Evolutionary conservation across 2,113 vertebrate species (phyloP).

Genomic region (Onychorhynchus coronatus): DNA sequence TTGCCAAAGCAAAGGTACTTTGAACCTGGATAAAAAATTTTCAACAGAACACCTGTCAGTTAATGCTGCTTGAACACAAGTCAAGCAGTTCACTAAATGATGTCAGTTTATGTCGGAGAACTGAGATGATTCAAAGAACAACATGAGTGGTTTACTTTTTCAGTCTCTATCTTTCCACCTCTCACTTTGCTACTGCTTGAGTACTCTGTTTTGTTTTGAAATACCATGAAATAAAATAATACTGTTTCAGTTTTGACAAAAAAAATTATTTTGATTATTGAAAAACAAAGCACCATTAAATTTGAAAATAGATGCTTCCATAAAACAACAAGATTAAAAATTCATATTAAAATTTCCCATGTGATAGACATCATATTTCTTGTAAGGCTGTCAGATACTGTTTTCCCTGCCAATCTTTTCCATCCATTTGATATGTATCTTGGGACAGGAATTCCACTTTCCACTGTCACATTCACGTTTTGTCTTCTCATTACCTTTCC

Average conservation of each 20-base stretch:
- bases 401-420: not conserved
- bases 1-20: not conserved
- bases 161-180: not conserved
- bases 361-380: not conserved
- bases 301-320: not conserved
- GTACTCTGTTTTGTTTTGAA: not conserved
- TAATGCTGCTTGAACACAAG: not conserved
- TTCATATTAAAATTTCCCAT: not conserved
- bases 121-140: not conserved
- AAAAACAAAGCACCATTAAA: not conserved
- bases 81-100: not conserved
- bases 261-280: not conserved
- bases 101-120: not conserved
- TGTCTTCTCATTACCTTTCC: not conserved
- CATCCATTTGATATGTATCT: not conserved
- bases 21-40: not conserved
- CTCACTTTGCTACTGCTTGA: not conserved
- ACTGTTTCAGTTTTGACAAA: not conserved
- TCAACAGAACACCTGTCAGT: not conserved
- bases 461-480: not conserved
- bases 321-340: not conserved
- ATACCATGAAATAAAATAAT: not conserved
- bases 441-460: not conserved
- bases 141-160: not conserved
- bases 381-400: not conserved